Evolutionary conservation across 2,888 invertebrate genomes (phyloP), one percentile per base, ranked within the genome.

Genomic region (Coremacera marginata): DNA sequence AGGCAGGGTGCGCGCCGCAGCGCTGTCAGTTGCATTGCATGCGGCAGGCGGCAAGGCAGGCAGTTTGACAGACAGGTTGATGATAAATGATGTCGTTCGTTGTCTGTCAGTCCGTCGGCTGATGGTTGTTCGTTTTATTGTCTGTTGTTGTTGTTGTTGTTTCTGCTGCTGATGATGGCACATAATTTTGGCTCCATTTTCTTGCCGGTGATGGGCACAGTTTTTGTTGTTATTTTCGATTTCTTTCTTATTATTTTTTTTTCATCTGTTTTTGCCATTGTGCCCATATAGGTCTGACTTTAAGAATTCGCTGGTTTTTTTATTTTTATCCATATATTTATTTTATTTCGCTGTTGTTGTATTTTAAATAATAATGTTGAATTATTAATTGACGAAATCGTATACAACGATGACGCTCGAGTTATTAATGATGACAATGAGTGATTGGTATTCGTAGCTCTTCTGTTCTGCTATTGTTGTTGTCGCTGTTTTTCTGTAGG

Each of bases 61-160:
- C 44, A 49, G 31, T 62, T 67, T 74, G 74, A 74, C 74, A 73
- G 72, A 84, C 87, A 87, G 88, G 87, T 88, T 87, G 87, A 87
- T 87, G 87, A 87, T 88, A 87, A 87, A 87, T 87, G 87, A 88
- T 88, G 85, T 88, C 87, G 86, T 86, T 67, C 37, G 67, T 52
- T 55, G 51, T 68, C 51, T 22, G 49, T 51, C 68, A 68, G 49
- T 8, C 57, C 19, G 57, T 16, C 22, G 71, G 60, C 11, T 57
- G 31, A 44, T 37, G 60, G 44, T 19, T 57, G 31, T 71, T 37
- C 11, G n/a, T 70, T 34, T 11, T 57, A 52, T n/a, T 70, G 70
- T 52, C 16, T 70, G 70, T 31, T 31, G 3, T 31, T 31, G 31
- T 3, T 31, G 3, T 31, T 31, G 31, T 70, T 27, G 19, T 55